Base-by-base conservation (phyloP, 1,140 invertebrate genomes). In the Papilio polytes region DNA sequence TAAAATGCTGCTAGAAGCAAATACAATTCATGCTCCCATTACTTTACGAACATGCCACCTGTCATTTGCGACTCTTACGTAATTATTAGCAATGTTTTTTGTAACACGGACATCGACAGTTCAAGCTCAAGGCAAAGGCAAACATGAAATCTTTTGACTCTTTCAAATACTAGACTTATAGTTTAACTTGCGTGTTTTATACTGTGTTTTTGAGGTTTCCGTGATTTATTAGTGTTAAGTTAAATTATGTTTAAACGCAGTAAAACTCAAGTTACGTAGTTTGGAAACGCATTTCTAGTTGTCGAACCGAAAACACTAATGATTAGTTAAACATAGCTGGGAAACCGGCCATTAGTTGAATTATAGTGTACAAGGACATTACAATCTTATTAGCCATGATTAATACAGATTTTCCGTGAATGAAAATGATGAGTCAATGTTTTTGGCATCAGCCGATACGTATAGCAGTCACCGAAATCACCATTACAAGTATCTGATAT, bases 51-150 rank as follows among this genome's bases (percentile, higher is more conserved):
- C 70, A 74, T 74, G 77, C 63, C 80, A 86, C 85, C 83, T 84
- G 84, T 74, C 73, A 80, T 53, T 70, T 70, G 63, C 63, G 12
- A 70, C n/a, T 26, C 59, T 87, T 83, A 82, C 79, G 80, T 84
- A 82, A 86, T 86, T 73, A 44, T 81, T 85, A 83, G 79, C 82
- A 80, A 79, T 78, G 80, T 48, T 36, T 82, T 81, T 84, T 87
- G 85, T 31, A 70, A 83, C 86, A 80, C 85, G 80, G 77, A 72
- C 73, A 53, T 82, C 51, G 79, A 76, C 82, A 85, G 89, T 85
- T 92, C 87, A 92, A 91, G 91, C 87, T 92, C 90, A 93, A 93
- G 89, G 90, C 82, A 85, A 85, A 82, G 70, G 26, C 12, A 3
- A 70, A 18, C 22, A 31, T 18, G 36, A 36, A 70, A 36, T 63